A percentile compares a stretch with the other conserved stretches of the same genome.
Conservation (phyloP, 2,888 invertebrate species). For the Galeruca laticollis region DNA sequence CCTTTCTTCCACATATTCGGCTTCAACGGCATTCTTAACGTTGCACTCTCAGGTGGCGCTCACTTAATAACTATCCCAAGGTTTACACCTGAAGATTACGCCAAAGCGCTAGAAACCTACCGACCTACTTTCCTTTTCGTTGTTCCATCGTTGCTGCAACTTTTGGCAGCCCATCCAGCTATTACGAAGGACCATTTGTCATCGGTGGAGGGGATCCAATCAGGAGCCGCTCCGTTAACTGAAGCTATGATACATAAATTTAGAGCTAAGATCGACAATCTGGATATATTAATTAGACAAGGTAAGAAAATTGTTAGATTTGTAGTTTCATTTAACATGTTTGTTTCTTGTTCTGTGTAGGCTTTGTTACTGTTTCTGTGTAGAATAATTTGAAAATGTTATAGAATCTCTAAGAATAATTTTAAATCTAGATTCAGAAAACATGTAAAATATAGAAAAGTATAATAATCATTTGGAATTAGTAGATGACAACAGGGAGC, state of each 20-base stretch:
- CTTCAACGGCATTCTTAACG: conserved; percentile 76
- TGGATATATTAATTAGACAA: conserved; percentile 62
- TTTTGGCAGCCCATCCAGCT: conserved; percentile 79
- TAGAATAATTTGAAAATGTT: too few relatives aligned
- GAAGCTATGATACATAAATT: conserved; percentile 75
- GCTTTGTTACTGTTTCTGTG: too few relatives aligned
- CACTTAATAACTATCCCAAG: conserved; percentile 77
- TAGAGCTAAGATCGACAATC: conserved; percentile 66
- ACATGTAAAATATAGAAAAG: too few relatives aligned
- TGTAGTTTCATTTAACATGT: conserved; percentile 1
- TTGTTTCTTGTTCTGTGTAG: too few relatives aligned
- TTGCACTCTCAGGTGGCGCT: conserved; percentile 71
- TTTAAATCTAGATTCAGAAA: too few relatives aligned
- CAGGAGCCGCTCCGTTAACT: conserved; percentile 81
- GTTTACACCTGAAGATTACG: conserved; percentile 81
- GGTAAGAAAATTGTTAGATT: too few relatives aligned
- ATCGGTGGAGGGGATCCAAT: conserved; percentile 74
- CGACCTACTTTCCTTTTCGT: conserved; percentile 75
- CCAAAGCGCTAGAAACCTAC: conserved; percentile 74
- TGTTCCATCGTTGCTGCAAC: conserved; percentile 83
- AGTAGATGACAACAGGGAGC: neutral
- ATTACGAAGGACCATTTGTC: conserved; percentile 77
- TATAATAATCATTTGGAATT: too few relatives aligned
- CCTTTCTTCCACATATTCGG: conserved; percentile 88
- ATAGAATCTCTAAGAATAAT: too few relatives aligned